Base-by-base conservation (phyloP, 2,888 invertebrate genomes). In the Maniola hyperantus region DNA sequence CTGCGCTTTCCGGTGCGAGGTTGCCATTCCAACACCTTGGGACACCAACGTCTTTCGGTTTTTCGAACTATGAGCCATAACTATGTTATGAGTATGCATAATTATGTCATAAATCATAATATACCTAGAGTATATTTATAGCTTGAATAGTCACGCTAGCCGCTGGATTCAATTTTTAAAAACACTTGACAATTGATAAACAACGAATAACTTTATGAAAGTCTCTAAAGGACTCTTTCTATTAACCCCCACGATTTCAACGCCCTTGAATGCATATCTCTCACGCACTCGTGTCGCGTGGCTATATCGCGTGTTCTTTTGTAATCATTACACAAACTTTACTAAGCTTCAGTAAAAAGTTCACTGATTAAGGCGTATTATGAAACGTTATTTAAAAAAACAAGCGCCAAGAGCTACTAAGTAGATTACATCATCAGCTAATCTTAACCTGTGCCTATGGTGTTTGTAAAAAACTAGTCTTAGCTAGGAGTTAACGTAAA, bases 281-380 rank as follows among this genome's bases (percentile, higher is more conserved):
- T 48, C 65, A 68, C 65, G 68, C 63, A 65, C 59, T 44, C 7
- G 48, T 65, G 48, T 46, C 11, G 15, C 18, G 10, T 42, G 18
- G 39, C 59, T 46, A 11, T 18, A 7, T 66, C 48, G 68, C 68
- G 65, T 68, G 68, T 34, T 48, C 5, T 36, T 26, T 2, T 26
- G 26, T 26, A 26, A 26, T 4, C 53, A 54, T 8, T 54, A 53
- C 34, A 51, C 34, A 20, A 63, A 48, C 59, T 57, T 42, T 42
- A 39, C 42, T 57, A 15, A 57, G 57, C 26, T 42, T 46, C 58
- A 46, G n/a, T 58, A 51, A 48, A 54, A 59, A 65, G 13, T 54
- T 55, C 33, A 63, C 53, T 44, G 51, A 63, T 68, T 64, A 59
- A 53, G 36, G 36, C 48, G 34, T 48, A 60, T 53, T 53, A 53